Evolutionary conservation across 2,888 invertebrate species (phyloP), one percentile per base, ranked within the genome.

Genomic region (Therioaphis trifolii): DNA sequence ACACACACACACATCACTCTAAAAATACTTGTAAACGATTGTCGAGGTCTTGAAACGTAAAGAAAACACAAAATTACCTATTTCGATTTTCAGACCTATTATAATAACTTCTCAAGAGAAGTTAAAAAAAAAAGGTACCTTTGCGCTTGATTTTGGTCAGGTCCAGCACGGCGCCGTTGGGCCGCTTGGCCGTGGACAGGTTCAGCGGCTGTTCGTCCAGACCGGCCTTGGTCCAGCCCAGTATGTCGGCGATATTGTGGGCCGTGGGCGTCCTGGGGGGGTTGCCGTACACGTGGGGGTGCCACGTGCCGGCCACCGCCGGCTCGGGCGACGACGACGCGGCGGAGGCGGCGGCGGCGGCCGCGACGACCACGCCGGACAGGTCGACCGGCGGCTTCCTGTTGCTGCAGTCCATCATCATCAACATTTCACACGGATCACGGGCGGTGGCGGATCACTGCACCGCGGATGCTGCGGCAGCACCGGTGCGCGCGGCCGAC

Each of bases 271-370:
- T 92, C 87, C 93, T 93, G 14, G 95, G 95, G 15, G 95, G 93
- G 87, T 93, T 93, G 3, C 93, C 94, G 88, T 96, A 96, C 29
- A 96, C 94, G 89, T 96, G 96, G 52, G 95, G 94, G 90, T 96
- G 96, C 96, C 96, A 96, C 58, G 94, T 85, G 84, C 74, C 84
- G 46, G 72, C 79, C 27, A 55, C 58, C 27, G 68, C 63, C 49
- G 76, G 61, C 40, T 72, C 84, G 29, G 69, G 68, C 63, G 79
- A 74, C 35, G 85, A 58, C 43, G 72, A 66, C 29, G 24, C 18
- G 18, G 29, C 49, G 35, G 55, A 14, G 5, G 27, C 63, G 52
- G 46, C 74, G 7, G n/a, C 40, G n/a, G 29, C 49, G 35, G 55
- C n/a, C 11, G 27, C 63, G 52, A 61, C 74, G 7, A 27, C 40